Conservation (phyloP, 2,113 vertebrate species). For the Oryctolagus cuniculus region mOryCun1.1 NC_091449.1:53944501-53945000, state of each 20-base stretch:
- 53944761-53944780: conserved; percentile 86
- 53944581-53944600: conserved; percentile 90
- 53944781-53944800: conserved; percentile 73
- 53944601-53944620: conserved; percentile 89
- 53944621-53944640: conserved; percentile 92
- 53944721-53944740: conserved; percentile 91
- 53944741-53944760: conserved; percentile 90
- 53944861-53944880: conserved; percentile 43
- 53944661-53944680: conserved; percentile 92
- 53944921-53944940: conserved; percentile 44
- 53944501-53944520: conserved; percentile 93
- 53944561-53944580: conserved; percentile 91
- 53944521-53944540: conserved; percentile 94
- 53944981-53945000: conserved; percentile 61
- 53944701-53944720: conserved; percentile 92
- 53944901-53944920: conserved; percentile 42
- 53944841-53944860: not conserved
- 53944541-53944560: conserved; percentile 92
- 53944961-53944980: conserved; percentile 48
- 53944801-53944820: conserved; percentile 81
- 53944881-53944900: conserved; percentile 62
- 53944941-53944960: conserved; percentile 70
- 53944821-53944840: conserved; percentile 74
- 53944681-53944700: conserved; percentile 93
- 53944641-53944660: conserved; percentile 91